phyloP scores from a whole-genome alignment of 2,888 invertebrate genomes.

The Odontocolon sp. region DNA sequence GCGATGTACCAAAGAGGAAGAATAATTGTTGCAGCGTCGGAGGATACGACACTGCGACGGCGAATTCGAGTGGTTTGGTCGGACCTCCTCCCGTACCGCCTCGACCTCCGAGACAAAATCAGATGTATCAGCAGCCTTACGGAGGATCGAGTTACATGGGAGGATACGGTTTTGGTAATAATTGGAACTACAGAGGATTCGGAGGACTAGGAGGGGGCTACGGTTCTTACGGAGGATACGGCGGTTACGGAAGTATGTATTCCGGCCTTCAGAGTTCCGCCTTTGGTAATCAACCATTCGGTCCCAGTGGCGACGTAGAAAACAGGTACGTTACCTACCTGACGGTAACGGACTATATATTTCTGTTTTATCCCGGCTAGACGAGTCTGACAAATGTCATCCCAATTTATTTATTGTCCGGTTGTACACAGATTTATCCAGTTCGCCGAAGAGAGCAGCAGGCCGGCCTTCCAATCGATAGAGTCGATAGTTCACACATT shows the following conservation, averaged over 20 bases:
- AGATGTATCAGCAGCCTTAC: conserved; percentile 67
- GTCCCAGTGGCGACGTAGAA: conserved; percentile 83
- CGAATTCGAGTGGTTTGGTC: not conserved
- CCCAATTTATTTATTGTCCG: not conserved
- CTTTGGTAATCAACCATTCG: conserved; percentile 65
- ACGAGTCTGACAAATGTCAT: no score
- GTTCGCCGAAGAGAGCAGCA: conserved; percentile 94
- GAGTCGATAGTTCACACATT: conserved; percentile 96
- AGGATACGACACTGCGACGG: not conserved
- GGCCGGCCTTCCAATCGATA: conserved; percentile 97
- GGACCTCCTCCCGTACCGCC: conserved; percentile 76
- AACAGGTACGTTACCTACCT: conserved; percentile 81
- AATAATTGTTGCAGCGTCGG: not conserved
- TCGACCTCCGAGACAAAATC: conserved; percentile 63
- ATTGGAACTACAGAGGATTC: conserved; percentile 59
- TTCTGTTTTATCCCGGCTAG: no score
- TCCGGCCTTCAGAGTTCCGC: conserved; percentile 74
- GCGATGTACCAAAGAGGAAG: no score
- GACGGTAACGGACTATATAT: not conserved
- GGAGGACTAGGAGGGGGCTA: conserved; percentile 66
- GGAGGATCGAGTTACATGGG: conserved; percentile 58
- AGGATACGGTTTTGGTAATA: conserved; percentile 61
- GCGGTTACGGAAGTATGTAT: conserved; percentile 80
- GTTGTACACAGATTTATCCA: conserved; percentile 87
- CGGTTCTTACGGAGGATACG: conserved; percentile 69